A percentile compares a stretch with the other conserved stretches of the same genome.
These are phyloP conservation scores for Progne subis DNA, from an alignment of 2,113 vertebrate species.

Conservation along the genomic window DNA sequence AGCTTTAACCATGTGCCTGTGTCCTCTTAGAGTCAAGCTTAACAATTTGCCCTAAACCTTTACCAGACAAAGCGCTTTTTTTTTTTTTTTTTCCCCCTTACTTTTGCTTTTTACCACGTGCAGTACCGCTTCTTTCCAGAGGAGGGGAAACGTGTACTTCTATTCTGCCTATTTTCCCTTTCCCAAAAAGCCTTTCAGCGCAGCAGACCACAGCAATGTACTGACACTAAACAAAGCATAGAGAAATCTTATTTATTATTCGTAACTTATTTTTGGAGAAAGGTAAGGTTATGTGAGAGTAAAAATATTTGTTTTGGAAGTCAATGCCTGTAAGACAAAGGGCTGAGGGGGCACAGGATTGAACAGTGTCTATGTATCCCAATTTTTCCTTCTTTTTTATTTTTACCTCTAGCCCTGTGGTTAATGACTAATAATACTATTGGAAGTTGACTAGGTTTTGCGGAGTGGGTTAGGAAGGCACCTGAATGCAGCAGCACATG, in stretches of 20 bases:
- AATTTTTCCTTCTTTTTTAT: neutral
- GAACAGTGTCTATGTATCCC: neutral
- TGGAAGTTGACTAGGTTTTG: neutral
- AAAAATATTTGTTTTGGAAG: neutral
- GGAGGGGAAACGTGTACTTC: neutral
- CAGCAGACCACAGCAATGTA: neutral
- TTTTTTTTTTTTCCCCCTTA: neutral
- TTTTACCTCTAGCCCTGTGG: neutral
- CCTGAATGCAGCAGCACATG: rapidly evolving
- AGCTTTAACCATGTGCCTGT: neutral
- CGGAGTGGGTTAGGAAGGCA: neutral
- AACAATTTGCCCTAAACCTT: neutral
- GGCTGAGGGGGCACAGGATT: neutral
- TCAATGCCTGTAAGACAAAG: neutral
- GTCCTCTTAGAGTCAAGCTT: neutral
- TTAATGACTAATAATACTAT: neutral
- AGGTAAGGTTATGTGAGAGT: neutral
- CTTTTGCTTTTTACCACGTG: neutral
- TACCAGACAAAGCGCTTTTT: neutral
- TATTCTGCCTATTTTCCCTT: neutral
- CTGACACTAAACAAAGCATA: neutral
- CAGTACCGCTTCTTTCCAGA: conserved; percentile 5
- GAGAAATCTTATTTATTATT: neutral
- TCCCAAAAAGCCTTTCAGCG: neutral
- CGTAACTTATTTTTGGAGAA: neutral